Conservation (phyloP, 1,140 invertebrate species). For the Cephus cinctus region DNA sequence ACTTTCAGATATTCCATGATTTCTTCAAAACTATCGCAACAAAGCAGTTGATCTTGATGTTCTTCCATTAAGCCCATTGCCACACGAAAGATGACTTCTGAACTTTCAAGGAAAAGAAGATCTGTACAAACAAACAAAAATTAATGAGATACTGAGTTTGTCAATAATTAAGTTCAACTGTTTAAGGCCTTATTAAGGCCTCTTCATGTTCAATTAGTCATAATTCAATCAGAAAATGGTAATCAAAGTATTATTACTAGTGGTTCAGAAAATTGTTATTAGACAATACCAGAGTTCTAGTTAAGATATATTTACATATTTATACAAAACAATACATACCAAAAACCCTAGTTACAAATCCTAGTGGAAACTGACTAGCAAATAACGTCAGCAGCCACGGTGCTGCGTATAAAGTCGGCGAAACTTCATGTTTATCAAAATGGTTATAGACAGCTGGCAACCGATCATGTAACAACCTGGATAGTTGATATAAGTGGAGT, state of each 20-base stretch:
- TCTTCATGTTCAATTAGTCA: too few relatives aligned
- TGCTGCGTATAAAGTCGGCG: slow-evolving; percentile 90
- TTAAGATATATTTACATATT: too few relatives aligned
- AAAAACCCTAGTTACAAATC: slow-evolving; percentile 90
- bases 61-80: slow-evolving; percentile 80
- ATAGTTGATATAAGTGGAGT: slow-evolving; percentile 90
- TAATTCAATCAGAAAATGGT: not conserved
- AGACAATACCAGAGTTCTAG: too few relatives aligned
- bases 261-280: too few relatives aligned
- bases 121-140: slow-evolving; percentile 62
- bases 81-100: slow-evolving; percentile 88
- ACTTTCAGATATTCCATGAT: slow-evolving; percentile 93
- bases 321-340: slow-evolving; percentile 73
- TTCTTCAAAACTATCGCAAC: slow-evolving; percentile 87
- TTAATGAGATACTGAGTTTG: too few relatives aligned
- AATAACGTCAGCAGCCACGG: slow-evolving; percentile 96
- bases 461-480: slow-evolving; percentile 86
- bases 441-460: slow-evolving; percentile 84
- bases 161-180: too few relatives aligned
- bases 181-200: too few relatives aligned
- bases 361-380: slow-evolving; percentile 94
- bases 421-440: slow-evolving; percentile 86
- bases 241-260: slow-evolving; percentile 1
- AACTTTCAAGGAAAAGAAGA: slow-evolving; percentile 84
- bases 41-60: slow-evolving; percentile 80